Conservation (phyloP, 2,797 vertebrate genomes). For the Cyprinella venusta region DNA sequence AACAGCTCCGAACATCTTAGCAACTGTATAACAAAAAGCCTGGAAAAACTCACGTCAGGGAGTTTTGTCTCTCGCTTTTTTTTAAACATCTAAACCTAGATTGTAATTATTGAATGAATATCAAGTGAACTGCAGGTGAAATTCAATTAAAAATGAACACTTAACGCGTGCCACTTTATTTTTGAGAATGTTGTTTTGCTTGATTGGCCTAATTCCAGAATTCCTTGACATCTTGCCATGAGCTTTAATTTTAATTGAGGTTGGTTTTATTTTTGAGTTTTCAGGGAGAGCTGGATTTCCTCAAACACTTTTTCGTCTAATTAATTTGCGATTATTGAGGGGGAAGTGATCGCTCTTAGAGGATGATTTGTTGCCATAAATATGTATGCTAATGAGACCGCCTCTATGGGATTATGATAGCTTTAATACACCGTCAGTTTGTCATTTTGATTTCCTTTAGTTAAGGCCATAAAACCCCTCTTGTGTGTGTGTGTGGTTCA, state of each 20-base stretch:
- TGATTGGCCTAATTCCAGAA: constrained; percentile 30
- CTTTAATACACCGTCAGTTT: constrained; percentile 63
- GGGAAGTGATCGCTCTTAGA: constrained; percentile 62
- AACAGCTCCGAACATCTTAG: not conserved
- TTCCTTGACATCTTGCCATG: constrained; percentile 25
- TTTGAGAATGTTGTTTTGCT: constrained; percentile 18
- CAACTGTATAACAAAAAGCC: not conserved
- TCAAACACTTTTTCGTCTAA: constrained; percentile 61
- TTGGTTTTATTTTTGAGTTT: constrained; percentile 62
- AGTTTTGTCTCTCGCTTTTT: not conserved
- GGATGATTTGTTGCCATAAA: constrained; percentile 72
- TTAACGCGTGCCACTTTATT: not conserved
- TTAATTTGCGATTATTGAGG: constrained; percentile 67
- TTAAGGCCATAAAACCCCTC: constrained; percentile 46
- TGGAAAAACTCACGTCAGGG: not conserved
- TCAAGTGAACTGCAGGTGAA: constrained; percentile 4
- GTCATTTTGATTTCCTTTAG: constrained; percentile 62
- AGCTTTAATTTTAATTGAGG: constrained; percentile 34
- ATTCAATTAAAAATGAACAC: not conserved
- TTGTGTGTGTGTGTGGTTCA: constrained; percentile 33
- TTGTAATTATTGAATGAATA: not conserved
- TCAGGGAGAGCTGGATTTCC: constrained; percentile 42
- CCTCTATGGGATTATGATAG: constrained; percentile 69
- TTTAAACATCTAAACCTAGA: not conserved
- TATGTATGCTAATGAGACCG: constrained; percentile 67